These are phyloP conservation scores for Eupsilia transversa DNA, from an alignment of 2,888 invertebrate genomes.

Conservation along the genomic window DNA sequence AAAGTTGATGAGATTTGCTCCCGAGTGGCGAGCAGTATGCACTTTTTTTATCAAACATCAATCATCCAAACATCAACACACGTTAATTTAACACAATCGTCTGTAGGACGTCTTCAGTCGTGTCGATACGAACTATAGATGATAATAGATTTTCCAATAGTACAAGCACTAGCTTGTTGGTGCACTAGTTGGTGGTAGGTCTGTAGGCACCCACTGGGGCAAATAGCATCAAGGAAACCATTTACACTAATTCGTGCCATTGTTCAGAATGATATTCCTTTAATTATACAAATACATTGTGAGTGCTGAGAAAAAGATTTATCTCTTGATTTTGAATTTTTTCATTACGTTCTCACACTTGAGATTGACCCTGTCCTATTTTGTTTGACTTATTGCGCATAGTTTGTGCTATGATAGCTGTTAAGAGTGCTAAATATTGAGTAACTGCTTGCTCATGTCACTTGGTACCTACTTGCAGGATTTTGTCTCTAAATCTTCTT, in stretches of 20 bases:
- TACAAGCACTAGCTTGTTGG: too few relatives aligned
- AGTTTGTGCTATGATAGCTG: conserved; percentile 63
- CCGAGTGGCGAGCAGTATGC: background rate
- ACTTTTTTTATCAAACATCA: background rate
- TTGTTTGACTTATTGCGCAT: conserved; percentile 69
- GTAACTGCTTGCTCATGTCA: conserved; percentile 20
- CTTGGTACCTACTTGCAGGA: background rate
- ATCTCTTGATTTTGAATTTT: conserved; percentile 68
- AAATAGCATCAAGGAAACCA: conserved; percentile 19
- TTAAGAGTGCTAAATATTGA: conserved; percentile 71
- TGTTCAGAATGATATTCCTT: conserved; percentile 55
- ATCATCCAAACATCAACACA: background rate
- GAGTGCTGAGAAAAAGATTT: conserved; percentile 69
- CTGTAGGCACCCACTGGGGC: background rate
- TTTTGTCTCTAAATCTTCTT: background rate
- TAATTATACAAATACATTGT: conserved; percentile 60
- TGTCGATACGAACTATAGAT: background rate
- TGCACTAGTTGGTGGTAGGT: background rate
- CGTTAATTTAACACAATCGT: too few relatives aligned
- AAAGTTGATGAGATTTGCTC: background rate
- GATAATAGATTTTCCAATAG: background rate
- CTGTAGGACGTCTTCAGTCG: background rate
- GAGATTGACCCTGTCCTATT: conserved; percentile 81
- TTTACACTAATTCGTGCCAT: conserved; percentile 29
- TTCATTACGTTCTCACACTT: conserved; percentile 81